Conservation (phyloP, 2,888 invertebrate species). For the Drosophila basisetae region DNA sequence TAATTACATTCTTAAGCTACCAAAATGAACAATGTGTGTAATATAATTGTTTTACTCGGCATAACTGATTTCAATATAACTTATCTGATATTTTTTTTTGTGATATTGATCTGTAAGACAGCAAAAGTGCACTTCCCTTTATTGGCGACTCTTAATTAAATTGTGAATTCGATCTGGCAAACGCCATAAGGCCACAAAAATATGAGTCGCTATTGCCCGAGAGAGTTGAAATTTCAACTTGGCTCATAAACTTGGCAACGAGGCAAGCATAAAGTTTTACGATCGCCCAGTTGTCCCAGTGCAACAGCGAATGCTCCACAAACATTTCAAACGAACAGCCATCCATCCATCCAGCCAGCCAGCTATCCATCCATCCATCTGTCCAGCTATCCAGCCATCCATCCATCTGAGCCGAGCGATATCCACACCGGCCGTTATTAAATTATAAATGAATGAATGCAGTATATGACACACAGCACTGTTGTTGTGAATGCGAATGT, state of each 20-base stretch:
- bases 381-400: conserved; percentile 4
- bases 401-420: conserved; percentile 43
- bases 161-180: conserved; percentile 80
- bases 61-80: neutral
- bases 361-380: conserved; percentile 14
- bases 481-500: conserved; percentile 34
- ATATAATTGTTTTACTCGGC: neutral
- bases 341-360: neutral
- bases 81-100: neutral
- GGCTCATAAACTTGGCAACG: conserved; percentile 69
- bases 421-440: conserved; percentile 75
- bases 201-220: conserved; percentile 59
- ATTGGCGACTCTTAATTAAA: conserved; percentile 79
- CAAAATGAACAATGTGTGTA: neutral
- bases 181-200: conserved; percentile 79
- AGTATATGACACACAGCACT: conserved; percentile 70
- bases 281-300: conserved; percentile 51
- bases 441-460: conserved; percentile 83
- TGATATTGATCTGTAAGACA: neutral
- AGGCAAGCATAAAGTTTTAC: conserved; percentile 73
- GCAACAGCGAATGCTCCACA: conserved; percentile 15
- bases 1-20: neutral
- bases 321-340: conserved; percentile 20
- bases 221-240: conserved; percentile 43
- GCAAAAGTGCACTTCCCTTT: conserved; percentile 48